phyloP scores from a whole-genome alignment of 2,797 vertebrate genomes.

The Aldrovandia affinis region DNA sequence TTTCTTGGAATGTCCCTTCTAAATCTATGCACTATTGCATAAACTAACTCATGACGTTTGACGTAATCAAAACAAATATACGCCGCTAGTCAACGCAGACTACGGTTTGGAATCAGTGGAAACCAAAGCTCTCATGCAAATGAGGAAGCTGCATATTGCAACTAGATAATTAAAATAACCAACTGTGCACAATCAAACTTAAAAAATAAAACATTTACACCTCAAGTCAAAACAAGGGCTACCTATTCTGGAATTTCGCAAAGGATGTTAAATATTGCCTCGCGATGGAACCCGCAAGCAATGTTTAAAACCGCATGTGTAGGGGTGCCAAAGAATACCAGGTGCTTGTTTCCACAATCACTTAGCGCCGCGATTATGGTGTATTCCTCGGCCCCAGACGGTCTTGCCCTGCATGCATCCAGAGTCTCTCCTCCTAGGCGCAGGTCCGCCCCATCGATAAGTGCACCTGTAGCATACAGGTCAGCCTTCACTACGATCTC shows the following conservation, averaged over 20 bases:
- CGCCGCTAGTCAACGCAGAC: too few relatives aligned
- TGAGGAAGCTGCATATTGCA: too few relatives aligned
- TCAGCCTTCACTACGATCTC: constrained; percentile 65
- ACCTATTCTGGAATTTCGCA: too few relatives aligned
- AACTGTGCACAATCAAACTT: too few relatives aligned
- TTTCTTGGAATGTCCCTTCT: too few relatives aligned
- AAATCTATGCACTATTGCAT: neutral
- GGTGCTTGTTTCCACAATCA: constrained; percentile 68
- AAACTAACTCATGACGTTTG: neutral
- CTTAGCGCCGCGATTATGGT: constrained; percentile 53
- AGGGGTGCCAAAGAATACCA: constrained; percentile 55
- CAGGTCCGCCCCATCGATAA: constrained; percentile 56
- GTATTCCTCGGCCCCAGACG: constrained; percentile 54
- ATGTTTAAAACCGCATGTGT: neutral
- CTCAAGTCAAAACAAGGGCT: too few relatives aligned
- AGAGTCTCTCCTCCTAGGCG: constrained; percentile 57
- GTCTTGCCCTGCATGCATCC: constrained; percentile 51
- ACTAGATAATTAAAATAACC: too few relatives aligned
- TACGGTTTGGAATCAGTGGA: too few relatives aligned
- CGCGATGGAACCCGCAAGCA: too few relatives aligned
- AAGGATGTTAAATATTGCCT: neutral
- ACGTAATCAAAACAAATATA: neutral
- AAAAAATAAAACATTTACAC: too few relatives aligned
- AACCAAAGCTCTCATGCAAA: too few relatives aligned
- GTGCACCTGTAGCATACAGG: constrained; percentile 61